phyloP scores from a whole-genome alignment of 2,797 vertebrate species.

The Otolemur crassicaudatus region DNA sequence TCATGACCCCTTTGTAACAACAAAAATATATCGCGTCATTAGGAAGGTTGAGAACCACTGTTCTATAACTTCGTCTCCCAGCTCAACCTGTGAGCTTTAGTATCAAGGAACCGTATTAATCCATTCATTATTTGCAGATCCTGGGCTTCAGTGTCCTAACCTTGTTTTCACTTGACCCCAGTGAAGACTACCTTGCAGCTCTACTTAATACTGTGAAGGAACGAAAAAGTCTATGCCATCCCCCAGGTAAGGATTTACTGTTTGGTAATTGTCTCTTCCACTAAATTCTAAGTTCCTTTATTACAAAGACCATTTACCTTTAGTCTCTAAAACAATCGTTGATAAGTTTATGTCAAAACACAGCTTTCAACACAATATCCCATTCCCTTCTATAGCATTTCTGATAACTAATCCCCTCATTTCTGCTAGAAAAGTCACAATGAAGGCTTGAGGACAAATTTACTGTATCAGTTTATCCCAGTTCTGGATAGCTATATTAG shows the following conservation, averaged over 20 bases:
- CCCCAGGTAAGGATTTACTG: neutral
- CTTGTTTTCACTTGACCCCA: neutral
- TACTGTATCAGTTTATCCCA: neutral
- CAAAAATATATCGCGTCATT: too few relatives aligned
- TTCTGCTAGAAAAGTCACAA: neutral
- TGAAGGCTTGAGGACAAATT: neutral
- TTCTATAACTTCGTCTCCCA: neutral
- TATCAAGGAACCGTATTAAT: neutral
- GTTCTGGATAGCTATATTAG: neutral
- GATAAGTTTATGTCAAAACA: neutral
- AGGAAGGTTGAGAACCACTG: too few relatives aligned
- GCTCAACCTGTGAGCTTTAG: neutral
- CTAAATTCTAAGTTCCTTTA: neutral
- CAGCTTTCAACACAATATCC: neutral
- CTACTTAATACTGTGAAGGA: neutral
- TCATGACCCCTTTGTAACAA: too few relatives aligned
- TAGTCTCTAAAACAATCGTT: neutral
- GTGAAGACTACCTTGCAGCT: neutral
- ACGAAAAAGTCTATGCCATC: neutral
- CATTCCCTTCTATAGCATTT: neutral
- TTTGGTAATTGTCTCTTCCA: constrained; percentile 18
- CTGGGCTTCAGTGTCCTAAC: neutral
- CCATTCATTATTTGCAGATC: neutral
- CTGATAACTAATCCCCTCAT: neutral
- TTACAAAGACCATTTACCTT: neutral